Conservation (phyloP, 2,888 invertebrate genomes). For the Drosophila emarginata region DNA sequence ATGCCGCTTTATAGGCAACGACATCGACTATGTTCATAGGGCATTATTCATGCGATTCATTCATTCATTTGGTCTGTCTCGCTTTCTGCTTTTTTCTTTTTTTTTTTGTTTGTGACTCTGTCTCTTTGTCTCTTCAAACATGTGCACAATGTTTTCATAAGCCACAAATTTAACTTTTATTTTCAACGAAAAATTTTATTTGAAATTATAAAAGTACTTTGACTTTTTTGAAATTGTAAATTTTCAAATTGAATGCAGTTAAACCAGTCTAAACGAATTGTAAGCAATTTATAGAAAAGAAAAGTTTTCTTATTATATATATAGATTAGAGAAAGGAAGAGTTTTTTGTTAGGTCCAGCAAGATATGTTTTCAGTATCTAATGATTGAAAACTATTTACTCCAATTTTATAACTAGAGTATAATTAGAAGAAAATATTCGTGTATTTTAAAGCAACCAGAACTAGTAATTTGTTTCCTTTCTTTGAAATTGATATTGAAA, state of each 20-base stretch:
- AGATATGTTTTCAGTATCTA: too few relatives aligned
- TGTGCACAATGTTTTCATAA: background rate
- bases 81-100: constrained; percentile 13
- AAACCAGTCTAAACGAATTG: background rate
- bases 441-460: too few relatives aligned
- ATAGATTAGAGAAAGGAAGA: too few relatives aligned
- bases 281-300: background rate
- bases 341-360: too few relatives aligned
- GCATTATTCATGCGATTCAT: constrained; percentile 57
- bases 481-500: too few relatives aligned
- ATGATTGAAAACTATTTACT: too few relatives aligned
- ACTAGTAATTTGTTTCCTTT: too few relatives aligned
- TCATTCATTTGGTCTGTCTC: constrained; percentile 16
- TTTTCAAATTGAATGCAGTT: background rate
- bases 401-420: too few relatives aligned
- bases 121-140: background rate
- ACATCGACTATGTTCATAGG: constrained; percentile 41
- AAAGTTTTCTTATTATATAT: too few relatives aligned
- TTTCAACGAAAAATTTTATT: background rate
- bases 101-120: background rate
- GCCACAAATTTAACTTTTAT: background rate
- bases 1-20: constrained; percentile 63
- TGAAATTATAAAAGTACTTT: background rate
- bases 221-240: background rate
- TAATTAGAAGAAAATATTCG: too few relatives aligned